A percentile compares a stretch with the other conserved stretches of the same genome.
phyloP scores from a whole-genome alignment of 1,140 invertebrate genomes.

The Trypoxylus dichotomus region DNA sequence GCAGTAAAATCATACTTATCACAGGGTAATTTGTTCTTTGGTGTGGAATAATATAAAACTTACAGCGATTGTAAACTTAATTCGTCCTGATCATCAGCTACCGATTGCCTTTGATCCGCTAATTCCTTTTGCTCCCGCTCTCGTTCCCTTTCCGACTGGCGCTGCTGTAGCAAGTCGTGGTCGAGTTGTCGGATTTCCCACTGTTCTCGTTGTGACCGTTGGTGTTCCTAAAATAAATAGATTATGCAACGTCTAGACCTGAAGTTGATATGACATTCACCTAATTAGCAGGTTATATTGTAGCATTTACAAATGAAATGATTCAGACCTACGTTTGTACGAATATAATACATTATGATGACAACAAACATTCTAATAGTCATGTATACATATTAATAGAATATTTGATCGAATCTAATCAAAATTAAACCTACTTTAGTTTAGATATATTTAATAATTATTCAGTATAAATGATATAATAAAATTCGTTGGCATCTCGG shows the following conservation, averaged over 20 bases:
- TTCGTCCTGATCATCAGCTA: slow-evolving; percentile 48
- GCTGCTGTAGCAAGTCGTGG: slow-evolving; percentile 52
- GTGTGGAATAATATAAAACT: slow-evolving; percentile 35
- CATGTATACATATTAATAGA: no score
- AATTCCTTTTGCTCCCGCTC: slow-evolving; percentile 50
- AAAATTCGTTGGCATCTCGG: no score
- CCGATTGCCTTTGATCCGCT: slow-evolving; percentile 45
- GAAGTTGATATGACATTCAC: not conserved
- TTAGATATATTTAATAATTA: no score
- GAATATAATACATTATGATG: no score
- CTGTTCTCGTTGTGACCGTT: slow-evolving; percentile 51
- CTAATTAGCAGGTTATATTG: not conserved
- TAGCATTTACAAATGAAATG: not conserved
- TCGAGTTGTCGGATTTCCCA: slow-evolving; percentile 53
- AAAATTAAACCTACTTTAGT: no score
- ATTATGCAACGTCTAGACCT: not conserved
- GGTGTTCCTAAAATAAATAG: slow-evolving; percentile 47
- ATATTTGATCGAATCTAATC: no score
- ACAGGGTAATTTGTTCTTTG: not conserved
- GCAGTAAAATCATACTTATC: not conserved
- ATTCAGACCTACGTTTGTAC: no score
- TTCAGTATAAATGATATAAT: no score
- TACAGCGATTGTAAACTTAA: slow-evolving; percentile 44
- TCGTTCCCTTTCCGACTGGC: slow-evolving; percentile 50
- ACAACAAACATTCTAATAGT: no score